phyloP scores from a whole-genome alignment of 2,113 vertebrate genomes.

The Hydrochoerus hydrochaeris region DNA sequence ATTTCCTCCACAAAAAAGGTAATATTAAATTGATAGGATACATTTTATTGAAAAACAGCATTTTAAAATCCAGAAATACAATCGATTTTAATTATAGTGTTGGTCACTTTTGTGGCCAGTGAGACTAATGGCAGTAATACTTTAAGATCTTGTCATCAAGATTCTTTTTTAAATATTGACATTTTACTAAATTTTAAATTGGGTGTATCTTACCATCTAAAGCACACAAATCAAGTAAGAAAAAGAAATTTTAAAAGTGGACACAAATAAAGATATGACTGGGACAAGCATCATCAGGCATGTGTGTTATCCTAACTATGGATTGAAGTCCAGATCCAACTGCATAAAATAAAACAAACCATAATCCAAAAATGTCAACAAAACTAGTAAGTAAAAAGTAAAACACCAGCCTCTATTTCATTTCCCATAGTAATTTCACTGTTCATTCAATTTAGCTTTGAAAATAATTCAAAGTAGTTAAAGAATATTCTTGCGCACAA shows the following conservation, averaged over 20 bases:
- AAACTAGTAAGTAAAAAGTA: conserved; percentile 26
- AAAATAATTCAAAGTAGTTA: conserved; percentile 36
- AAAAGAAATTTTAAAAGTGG: not conserved
- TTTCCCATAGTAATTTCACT: conserved; percentile 33
- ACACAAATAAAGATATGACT: conserved; percentile 22
- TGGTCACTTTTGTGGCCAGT: not conserved
- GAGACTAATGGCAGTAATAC: not conserved
- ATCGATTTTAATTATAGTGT: not conserved
- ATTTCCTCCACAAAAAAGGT: not conserved
- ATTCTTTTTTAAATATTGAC: not conserved
- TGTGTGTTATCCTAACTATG: not conserved
- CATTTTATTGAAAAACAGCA: not conserved
- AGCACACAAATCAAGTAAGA: not conserved
- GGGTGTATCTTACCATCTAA: conserved; percentile 27
- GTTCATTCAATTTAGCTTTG: conserved; percentile 43
- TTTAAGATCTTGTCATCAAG: not conserved
- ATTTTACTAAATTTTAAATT: conserved; percentile 29
- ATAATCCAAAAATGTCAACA: not conserved
- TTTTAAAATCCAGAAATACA: not conserved
- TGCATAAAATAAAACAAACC: conserved; percentile 15
- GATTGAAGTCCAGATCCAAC: not conserved
- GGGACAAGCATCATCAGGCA: not conserved
- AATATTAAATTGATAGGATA: not conserved
- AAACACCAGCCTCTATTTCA: not conserved
- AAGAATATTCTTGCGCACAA: not conserved